Evolutionary conservation across 2,888 invertebrate genomes (phyloP).

Genomic region (Bugula neritina): DNA sequence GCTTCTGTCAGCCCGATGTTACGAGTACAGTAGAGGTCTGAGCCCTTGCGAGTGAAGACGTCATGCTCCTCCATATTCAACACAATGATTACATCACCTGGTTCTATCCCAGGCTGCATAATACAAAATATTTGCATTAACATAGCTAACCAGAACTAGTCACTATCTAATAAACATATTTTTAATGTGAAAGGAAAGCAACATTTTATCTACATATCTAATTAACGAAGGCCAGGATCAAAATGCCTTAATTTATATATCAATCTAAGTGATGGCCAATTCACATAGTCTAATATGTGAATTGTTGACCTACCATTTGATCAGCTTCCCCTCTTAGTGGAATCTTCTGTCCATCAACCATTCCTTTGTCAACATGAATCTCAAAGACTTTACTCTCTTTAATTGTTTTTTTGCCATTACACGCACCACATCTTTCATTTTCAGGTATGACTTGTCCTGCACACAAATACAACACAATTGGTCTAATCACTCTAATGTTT

Average conservation of each 20-base stretch:
- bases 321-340: slow-evolving; percentile 82
- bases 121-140: slow-evolving; percentile 28
- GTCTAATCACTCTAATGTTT: background rate
- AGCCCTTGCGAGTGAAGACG: slow-evolving; percentile 69
- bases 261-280: too few species aligned
- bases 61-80: slow-evolving; percentile 75
- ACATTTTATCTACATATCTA: too few species aligned
- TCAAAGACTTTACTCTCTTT: slow-evolving; percentile 78
- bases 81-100: slow-evolving; percentile 83
- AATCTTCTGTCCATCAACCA: slow-evolving; percentile 78
- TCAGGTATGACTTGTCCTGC: slow-evolving; percentile 57
- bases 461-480: slow-evolving; percentile 22
- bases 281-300: background rate
- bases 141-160: too few species aligned
- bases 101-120: slow-evolving; percentile 69
- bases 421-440: slow-evolving; percentile 73
- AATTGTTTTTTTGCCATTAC: slow-evolving; percentile 76
- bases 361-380: slow-evolving; percentile 82
- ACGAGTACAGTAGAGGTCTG: slow-evolving; percentile 64
- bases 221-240: too few species aligned
- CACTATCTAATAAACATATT: too few species aligned
- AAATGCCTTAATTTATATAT: too few species aligned
- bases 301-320: slow-evolving; percentile 59
- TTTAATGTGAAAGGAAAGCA: too few species aligned
- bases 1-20: slow-evolving; percentile 78